These are phyloP conservation scores for Adela reaumurella DNA, from an alignment of 2,888 invertebrate genomes.

Conservation along the genomic window DNA sequence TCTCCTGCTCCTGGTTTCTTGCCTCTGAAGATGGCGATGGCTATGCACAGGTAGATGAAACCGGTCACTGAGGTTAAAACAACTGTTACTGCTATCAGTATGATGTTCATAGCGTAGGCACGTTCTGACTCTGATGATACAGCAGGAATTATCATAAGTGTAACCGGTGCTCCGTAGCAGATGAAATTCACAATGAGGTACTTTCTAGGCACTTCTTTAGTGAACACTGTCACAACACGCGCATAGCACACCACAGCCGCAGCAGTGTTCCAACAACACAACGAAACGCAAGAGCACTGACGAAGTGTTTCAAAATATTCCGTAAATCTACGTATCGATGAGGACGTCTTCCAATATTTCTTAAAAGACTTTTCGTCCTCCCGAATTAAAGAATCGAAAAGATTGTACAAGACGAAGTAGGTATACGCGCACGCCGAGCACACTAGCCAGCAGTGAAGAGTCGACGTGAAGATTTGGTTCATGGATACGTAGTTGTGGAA, in stretches of 20 bases:
- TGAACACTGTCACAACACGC: background rate
- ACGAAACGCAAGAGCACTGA: background rate
- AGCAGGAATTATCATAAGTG: background rate
- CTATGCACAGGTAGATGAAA: too few species aligned
- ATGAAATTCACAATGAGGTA: background rate
- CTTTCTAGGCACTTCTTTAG: background rate
- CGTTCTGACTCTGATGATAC: background rate
- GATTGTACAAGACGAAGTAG: background rate
- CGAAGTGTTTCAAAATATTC: too few species aligned
- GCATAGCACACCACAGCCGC: background rate
- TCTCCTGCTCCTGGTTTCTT: too few species aligned
- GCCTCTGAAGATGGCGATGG: too few species aligned
- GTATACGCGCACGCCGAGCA: too few species aligned
- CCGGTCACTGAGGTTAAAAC: too few species aligned
- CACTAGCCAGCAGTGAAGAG: too few species aligned
- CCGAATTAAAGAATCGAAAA: background rate
- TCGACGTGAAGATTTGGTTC: background rate
- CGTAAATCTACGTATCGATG: too few species aligned
- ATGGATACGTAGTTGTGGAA: background rate
- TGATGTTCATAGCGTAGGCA: too few species aligned
- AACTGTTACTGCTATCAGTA: too few species aligned
- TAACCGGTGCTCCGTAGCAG: background rate
- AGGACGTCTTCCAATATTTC: too few species aligned
- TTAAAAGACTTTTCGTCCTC: background rate
- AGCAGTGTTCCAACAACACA: background rate